Conservation (phyloP, 64 coral and sea anemone species). For the Montipora efflorescens region DNA sequence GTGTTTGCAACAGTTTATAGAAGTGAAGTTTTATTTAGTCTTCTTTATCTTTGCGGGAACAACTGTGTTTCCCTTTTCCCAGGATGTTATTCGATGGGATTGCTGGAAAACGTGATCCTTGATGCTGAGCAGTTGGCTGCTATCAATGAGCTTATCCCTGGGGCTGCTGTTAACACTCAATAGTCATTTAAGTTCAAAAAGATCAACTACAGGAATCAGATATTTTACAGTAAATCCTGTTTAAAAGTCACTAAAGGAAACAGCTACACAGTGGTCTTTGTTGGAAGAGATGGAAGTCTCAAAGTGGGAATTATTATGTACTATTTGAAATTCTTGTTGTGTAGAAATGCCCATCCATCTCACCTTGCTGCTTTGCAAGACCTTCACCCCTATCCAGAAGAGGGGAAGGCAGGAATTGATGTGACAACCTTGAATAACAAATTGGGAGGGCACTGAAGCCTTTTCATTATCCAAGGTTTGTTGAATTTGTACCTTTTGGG, state of each 20-base stretch:
- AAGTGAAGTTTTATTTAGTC: background rate
- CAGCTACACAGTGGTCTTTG: constrained; percentile 64
- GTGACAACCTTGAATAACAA: constrained; percentile 38
- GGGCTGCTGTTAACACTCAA: constrained; percentile 33
- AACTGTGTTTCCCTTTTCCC: constrained; percentile 41
- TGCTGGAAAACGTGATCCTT: constrained; percentile 34
- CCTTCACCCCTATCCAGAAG: background rate
- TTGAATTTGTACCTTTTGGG: background rate
- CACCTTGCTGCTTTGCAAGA: constrained; percentile 61
- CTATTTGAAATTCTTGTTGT: constrained; percentile 43
- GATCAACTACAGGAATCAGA: constrained; percentile 51
- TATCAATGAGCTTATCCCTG: constrained; percentile 65
- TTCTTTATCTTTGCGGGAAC: background rate
- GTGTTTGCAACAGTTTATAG: too few relatives aligned
- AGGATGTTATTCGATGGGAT: constrained; percentile 53
- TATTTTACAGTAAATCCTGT: constrained; percentile 64
- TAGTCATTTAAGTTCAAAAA: constrained; percentile 36
- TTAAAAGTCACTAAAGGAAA: constrained; percentile 58
- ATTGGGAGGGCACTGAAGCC: constrained; percentile 21
- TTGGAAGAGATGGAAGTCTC: constrained; percentile 10
- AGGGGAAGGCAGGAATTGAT: constrained; percentile 7
- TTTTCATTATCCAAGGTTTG: background rate
- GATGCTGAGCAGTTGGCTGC: constrained; percentile 21
- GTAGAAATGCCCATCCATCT: constrained; percentile 36
- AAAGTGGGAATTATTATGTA: constrained; percentile 21